phyloP scores from a whole-genome alignment of 1,140 invertebrate species.

The Mycetomoellerius zeteki region DNA sequence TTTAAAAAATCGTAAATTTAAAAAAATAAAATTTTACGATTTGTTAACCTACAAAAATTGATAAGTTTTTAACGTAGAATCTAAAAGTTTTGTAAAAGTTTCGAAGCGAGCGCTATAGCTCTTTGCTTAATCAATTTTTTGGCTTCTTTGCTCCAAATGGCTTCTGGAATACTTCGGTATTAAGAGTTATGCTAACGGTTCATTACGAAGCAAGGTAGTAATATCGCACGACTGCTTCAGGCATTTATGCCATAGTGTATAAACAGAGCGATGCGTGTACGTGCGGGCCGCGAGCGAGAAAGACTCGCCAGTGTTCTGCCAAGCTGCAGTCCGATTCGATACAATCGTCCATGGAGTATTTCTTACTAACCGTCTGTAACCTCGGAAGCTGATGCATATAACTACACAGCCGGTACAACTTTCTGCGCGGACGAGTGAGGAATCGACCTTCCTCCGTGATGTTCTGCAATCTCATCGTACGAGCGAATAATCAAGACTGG shows the following conservation, averaged over 20 bases:
- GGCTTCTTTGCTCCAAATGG: constrained; percentile 35
- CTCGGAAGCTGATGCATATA: constrained; percentile 60
- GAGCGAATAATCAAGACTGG: constrained; percentile 44
- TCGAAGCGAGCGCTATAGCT: background rate
- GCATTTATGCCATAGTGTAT: constrained; percentile 61
- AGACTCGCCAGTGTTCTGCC: constrained; percentile 43
- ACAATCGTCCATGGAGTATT: constrained; percentile 72
- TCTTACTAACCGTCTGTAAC: constrained; percentile 68
- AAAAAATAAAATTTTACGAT: background rate
- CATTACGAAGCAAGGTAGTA: constrained; percentile 58
- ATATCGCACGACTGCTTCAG: constrained; percentile 61
- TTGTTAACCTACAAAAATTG: background rate
- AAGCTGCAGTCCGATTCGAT: constrained; percentile 74
- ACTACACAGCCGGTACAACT: constrained; percentile 41
- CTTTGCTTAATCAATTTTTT: constrained; percentile 11
- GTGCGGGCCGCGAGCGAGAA: constrained; percentile 57
- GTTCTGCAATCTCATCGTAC: constrained; percentile 50
- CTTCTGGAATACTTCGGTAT: constrained; percentile 55
- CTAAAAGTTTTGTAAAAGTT: background rate
- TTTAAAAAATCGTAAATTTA: background rate
- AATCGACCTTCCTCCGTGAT: constrained; percentile 39
- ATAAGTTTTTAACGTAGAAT: background rate
- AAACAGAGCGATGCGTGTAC: constrained; percentile 63
- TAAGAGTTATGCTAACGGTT: constrained; percentile 66
- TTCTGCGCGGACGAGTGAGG: constrained; percentile 42